These are phyloP conservation scores for Melanogrammus aeglefinus DNA, from an alignment of 2,797 vertebrate species.

Conservation along the genomic window DNA sequence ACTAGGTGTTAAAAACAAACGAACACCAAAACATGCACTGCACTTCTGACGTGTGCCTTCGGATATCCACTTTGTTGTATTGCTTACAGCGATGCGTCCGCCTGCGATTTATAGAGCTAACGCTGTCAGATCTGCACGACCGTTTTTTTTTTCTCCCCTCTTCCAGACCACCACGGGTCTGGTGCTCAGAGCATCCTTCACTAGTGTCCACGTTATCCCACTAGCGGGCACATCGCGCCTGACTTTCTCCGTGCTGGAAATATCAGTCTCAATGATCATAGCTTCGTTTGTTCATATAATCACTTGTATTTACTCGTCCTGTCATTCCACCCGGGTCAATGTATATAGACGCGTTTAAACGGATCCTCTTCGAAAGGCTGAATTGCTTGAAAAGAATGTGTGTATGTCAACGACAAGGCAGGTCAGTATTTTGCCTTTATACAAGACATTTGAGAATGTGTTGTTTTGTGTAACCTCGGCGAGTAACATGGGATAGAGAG, in stretches of 20 bases:
- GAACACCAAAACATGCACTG: background rate
- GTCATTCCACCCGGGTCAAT: constrained; percentile 62
- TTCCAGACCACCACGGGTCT: constrained; percentile 63
- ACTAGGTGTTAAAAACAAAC: background rate
- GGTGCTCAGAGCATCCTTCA: constrained; percentile 64
- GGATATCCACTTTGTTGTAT: background rate
- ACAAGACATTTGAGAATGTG: constrained; percentile 59
- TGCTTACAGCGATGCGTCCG: constrained; percentile 40
- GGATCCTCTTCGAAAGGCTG: constrained; percentile 78
- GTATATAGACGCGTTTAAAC: constrained; percentile 85
- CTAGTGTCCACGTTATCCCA: constrained; percentile 71
- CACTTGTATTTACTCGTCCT: constrained; percentile 37
- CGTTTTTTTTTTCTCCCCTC: constrained; percentile 21
- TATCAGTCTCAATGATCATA: background rate
- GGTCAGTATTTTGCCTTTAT: constrained; percentile 74
- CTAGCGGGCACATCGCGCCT: constrained; percentile 66
- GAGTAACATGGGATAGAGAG: background rate
- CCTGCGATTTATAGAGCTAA: constrained; percentile 48
- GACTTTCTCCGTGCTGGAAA: constrained; percentile 33
- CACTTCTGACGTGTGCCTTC: background rate
- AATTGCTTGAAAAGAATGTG: constrained; percentile 82
- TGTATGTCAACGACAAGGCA: constrained; percentile 80
- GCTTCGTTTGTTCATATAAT: background rate
- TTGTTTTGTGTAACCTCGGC: constrained; percentile 48
- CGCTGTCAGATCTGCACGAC: constrained; percentile 61